Evolutionary conservation across 2,797 vertebrate genomes (phyloP), one percentile per base, ranked within the genome.

Genomic region (Spinibarbus caldwelli): DNA sequence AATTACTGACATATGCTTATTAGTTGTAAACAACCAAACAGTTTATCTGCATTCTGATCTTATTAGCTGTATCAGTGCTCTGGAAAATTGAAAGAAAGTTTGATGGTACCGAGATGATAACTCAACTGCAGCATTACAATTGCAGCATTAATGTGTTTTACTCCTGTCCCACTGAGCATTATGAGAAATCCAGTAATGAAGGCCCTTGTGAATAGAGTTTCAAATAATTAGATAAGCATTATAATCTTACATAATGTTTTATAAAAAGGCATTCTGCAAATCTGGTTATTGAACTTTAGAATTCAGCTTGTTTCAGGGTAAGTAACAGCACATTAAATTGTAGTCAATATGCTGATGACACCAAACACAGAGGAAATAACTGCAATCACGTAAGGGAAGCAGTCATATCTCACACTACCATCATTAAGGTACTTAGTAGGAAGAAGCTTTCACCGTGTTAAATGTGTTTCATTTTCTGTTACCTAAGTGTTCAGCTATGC

Each of bases 101-200:
- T 6, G 31, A 66, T 52, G 43, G 54, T 23, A 57, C 26, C 21
- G 12, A 78, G 82, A 84, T 78, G 78, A 84, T 31, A 43, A 49
- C 47, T 23, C n/a, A n/a, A n/a, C 62, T 11, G 82, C n/a, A n/a
- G n/a, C n/a, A n/a, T n/a, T 29, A 57, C 19, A 54, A 84, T n/a
- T 77, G 72, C 62, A 43, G 19, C 82, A 78, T 68, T 84, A n/a
- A 68, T 23, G 29, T 23, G 34, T 45, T 68, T 83, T 78, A 77
- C 59, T 84, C 34, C 47, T 68, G 26, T 54, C 49, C 45, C 29
- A 43, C 26, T 10, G 73, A 78, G 49, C 73, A 70, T 68, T 77
- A 68, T 54, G 73, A 68, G 47, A 76, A 41, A 78, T 45, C 38
- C 64, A 43, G 73, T 78, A 84, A 84, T 78, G 73, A 84, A 68